Conservation (phyloP, 1,140 invertebrate species). For the Sinonovacula constricta region DNA sequence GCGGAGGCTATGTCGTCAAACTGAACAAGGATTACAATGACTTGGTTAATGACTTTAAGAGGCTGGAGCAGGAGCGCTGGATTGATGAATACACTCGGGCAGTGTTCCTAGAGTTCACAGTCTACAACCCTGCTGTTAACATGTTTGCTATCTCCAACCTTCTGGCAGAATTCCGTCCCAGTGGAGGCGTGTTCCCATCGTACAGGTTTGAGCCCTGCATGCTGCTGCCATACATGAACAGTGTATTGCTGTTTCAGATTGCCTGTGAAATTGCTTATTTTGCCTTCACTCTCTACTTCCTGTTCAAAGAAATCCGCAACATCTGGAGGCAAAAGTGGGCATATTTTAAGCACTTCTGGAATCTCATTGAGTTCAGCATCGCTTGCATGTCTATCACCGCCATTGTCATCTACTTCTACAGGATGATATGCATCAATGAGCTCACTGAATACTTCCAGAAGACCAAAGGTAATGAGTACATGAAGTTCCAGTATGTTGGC, state of each 20-base stretch:
- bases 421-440: slow-evolving; percentile 70
- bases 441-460: slow-evolving; percentile 77
- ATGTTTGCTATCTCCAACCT: slow-evolving; percentile 60
- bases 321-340: slow-evolving; percentile 65
- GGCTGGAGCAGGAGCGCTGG: slow-evolving; percentile 78
- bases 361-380: slow-evolving; percentile 78
- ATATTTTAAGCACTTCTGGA: slow-evolving; percentile 79
- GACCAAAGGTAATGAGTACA: slow-evolving; percentile 80
- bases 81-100: slow-evolving; percentile 80
- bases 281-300: slow-evolving; percentile 80
- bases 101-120: slow-evolving; percentile 80
- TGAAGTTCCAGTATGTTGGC: slow-evolving; percentile 80
- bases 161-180: slow-evolving; percentile 78
- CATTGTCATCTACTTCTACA: slow-evolving; percentile 78
- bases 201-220: slow-evolving; percentile 79
- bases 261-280: slow-evolving; percentile 70
- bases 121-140: slow-evolving; percentile 79
- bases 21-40: slow-evolving; percentile 77
- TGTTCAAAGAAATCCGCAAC: slow-evolving; percentile 76
- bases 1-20: slow-evolving; percentile 81
- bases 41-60: slow-evolving; percentile 72
- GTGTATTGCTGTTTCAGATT: slow-evolving; percentile 71
- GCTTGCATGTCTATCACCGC: slow-evolving; percentile 76
- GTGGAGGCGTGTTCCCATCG: slow-evolving; percentile 71
- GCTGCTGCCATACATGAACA: slow-evolving; percentile 70